Conservation (phyloP, 2,113 vertebrate species). For the Herpailurus yagouaroundi region DNA sequence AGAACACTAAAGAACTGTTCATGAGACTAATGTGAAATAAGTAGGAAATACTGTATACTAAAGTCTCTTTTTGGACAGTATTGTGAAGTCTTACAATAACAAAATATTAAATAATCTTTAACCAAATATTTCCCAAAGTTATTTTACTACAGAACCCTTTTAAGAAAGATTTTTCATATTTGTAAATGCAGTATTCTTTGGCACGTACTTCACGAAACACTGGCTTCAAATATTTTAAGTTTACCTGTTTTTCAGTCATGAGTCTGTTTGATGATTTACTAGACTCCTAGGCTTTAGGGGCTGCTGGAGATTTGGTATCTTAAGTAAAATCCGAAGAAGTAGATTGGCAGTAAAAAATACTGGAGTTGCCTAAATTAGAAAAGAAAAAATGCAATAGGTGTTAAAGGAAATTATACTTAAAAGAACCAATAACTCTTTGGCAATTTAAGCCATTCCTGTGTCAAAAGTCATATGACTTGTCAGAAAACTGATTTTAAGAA, state of each 20-base stretch:
- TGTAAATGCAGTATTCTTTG: not conserved
- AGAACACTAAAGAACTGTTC: not conserved
- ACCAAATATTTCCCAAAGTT: not conserved
- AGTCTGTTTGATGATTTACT: constrained; percentile 33
- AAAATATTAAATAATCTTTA: not conserved
- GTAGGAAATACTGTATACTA: not conserved
- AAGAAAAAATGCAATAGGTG: not conserved
- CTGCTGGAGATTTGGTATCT: constrained; percentile 1
- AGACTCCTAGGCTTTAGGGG: constrained; percentile 35
- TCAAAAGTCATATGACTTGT: constrained; percentile 1
- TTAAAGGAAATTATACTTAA: constrained; percentile 50
- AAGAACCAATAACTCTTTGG: not conserved
- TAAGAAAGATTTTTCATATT: constrained; percentile 7
- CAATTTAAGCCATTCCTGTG: not conserved
- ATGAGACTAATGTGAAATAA: not conserved
- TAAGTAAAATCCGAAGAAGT: constrained; percentile 29
- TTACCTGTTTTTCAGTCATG: constrained; percentile 67
- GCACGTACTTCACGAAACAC: not conserved
- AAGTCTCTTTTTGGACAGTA: not conserved
- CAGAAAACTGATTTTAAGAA: not conserved
- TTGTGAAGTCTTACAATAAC: not conserved
- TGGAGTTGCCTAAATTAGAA: constrained; percentile 64
- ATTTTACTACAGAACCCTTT: not conserved
- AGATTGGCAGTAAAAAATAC: constrained; percentile 16
- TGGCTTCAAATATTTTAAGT: not conserved